Percentiles rank a stretch among this genome's conserved stretches.
Evolutionary conservation across 1,140 invertebrate genomes (phyloP).

Genomic region (Pararge aegeria): DNA sequence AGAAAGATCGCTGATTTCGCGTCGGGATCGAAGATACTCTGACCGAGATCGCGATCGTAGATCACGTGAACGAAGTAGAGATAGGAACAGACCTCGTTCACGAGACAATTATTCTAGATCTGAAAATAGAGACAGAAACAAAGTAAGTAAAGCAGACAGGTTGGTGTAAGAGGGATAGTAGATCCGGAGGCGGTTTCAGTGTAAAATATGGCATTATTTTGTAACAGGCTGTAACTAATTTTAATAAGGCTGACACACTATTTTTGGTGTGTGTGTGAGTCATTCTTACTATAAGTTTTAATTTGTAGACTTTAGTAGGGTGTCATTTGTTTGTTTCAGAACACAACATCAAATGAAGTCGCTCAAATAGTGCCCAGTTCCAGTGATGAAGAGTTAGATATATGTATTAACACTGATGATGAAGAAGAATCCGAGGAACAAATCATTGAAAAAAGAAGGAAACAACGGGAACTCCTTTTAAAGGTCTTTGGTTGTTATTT

Average conservation of each 20-base stretch:
- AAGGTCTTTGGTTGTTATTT: conserved; percentile 80
- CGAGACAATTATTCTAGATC: conserved; percentile 44
- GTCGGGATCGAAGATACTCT: conserved; percentile 36
- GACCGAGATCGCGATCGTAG: conserved; percentile 43
- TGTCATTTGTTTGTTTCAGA: conserved; percentile 82
- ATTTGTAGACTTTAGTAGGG: no score
- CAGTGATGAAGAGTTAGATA: conserved; percentile 83
- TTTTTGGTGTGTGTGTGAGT: no score
- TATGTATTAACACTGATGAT: conserved; percentile 89
- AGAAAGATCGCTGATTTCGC: conserved; percentile 33
- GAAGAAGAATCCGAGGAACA: conserved; percentile 97
- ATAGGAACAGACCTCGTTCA: conserved; percentile 45
- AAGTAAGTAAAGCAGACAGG: conserved; percentile 6
- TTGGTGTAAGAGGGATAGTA: no score
- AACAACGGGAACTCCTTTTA: conserved; percentile 93
- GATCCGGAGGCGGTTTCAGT: no score
- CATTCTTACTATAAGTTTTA: no score
- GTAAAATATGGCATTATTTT: no score
- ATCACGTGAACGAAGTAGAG: conserved; percentile 52
- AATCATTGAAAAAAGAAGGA: conserved; percentile 94
- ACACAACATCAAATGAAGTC: conserved; percentile 92
- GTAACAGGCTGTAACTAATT: no score
- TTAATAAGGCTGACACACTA: no score
- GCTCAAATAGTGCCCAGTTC: conserved; percentile 75
- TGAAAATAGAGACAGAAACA: conserved; percentile 23